Evolutionary conservation across 2,113 vertebrate genomes (phyloP), one percentile per base, ranked within the genome.

Genomic region (Trogon melanurus): DNA sequence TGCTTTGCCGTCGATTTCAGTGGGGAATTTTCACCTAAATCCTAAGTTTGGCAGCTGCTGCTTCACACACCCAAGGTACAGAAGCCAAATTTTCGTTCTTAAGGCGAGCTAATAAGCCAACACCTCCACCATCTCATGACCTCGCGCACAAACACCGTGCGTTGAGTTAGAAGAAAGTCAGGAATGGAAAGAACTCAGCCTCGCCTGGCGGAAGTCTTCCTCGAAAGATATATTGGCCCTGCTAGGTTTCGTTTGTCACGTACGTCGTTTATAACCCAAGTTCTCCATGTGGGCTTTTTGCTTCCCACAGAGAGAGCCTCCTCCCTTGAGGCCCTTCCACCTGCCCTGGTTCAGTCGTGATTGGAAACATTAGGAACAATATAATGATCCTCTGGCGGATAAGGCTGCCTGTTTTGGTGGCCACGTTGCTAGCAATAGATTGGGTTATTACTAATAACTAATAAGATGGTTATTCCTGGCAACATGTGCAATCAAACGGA

Each of bases 401-500:
- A 38, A 76, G 62, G 25, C 74, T 79, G 78, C 3, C 87, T 70
- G 79, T 13, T 76, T 38, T 80, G 81, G 76, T 85, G 84, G 61
- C 57, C 81, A 58, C 0, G 1, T 78, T 47, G 19, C 84, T 57
- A 65, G 80, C 9, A 5, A 85, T 18, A 54, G 76, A 67, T 75
- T 61, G 96, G 69, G 79, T 93, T 86, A 90, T 95, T 86, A 65
- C 69, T 50, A 74, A 94, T 93, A 95, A 83, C 82, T 87, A 84
- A 60, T 64, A 90, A 93, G 58, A 78, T 34, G 30, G 90, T 78
- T 93, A 84, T 90, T 96, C 80, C 91, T n/a, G 7, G 83, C 89
- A 95, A 80, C 53, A 13, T 32, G 79, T 62, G 76, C 87, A 80
- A 84, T 96, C 92, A 96, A 91, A 70, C 86, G 93, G 90, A 94